These are phyloP conservation scores for Dinocampus coccinellae DNA, from an alignment of 2,888 invertebrate genomes.

Conservation along the genomic window DNA sequence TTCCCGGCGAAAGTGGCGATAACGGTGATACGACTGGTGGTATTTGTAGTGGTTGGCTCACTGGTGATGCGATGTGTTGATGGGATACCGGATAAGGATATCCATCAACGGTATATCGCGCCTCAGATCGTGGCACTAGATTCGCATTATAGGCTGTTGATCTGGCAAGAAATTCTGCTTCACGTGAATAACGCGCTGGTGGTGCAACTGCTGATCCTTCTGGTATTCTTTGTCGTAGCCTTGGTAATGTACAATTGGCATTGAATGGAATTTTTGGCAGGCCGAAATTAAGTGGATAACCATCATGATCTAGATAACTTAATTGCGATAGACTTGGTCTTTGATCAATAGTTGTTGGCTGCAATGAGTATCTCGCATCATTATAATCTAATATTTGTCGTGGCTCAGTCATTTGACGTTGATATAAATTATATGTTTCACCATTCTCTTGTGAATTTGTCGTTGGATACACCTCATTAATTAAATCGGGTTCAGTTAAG, in stretches of 20 bases:
- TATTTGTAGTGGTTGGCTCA: slow-evolving; percentile 54
- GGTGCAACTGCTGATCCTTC: slow-evolving; percentile 72
- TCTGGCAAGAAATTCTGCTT: slow-evolving; percentile 76
- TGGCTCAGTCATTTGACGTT: slow-evolving; percentile 48
- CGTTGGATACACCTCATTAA: slow-evolving; percentile 62
- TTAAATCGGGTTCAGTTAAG: slow-evolving; percentile 72
- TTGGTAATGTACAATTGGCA: slow-evolving; percentile 81
- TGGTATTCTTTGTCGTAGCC: slow-evolving; percentile 73
- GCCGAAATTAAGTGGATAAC: slow-evolving; percentile 84
- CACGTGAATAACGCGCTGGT: slow-evolving; percentile 74
- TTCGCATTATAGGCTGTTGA: slow-evolving; percentile 70
- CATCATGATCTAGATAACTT: slow-evolving; percentile 80
- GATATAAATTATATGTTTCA: slow-evolving; percentile 52
- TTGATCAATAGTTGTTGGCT: slow-evolving; percentile 50
- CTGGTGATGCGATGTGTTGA: slow-evolving; percentile 70
- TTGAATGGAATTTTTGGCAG: slow-evolving; percentile 76
- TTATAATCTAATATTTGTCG: slow-evolving; percentile 60
- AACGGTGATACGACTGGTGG: slow-evolving; percentile 58
- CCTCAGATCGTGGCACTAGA: slow-evolving; percentile 54
- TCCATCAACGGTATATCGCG: slow-evolving; percentile 83
- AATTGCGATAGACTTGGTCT: slow-evolving; percentile 58
- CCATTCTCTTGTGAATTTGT: slow-evolving; percentile 46
- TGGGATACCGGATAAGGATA: slow-evolving; percentile 75
- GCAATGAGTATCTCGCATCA: slow-evolving; percentile 56
- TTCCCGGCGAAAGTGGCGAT: slow-evolving; percentile 54